phyloP scores from a whole-genome alignment of 2,797 vertebrate species.

The Hirundo rustica region DNA sequence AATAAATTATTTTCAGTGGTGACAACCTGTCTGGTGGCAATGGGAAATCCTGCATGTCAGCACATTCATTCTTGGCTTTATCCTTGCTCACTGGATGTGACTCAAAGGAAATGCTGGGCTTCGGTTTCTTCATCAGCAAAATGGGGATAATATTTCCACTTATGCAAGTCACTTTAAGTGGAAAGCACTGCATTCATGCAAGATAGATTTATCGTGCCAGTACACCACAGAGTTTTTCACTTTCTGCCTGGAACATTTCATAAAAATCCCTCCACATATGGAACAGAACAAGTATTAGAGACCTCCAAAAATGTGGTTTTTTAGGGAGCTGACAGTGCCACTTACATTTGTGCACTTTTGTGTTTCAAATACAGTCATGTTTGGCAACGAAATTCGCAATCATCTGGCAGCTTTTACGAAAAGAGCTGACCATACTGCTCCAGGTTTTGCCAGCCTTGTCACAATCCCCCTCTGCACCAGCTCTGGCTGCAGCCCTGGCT shows the following conservation, averaged over 20 bases:
- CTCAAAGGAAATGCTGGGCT: constrained; percentile 59
- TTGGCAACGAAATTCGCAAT: constrained; percentile 30
- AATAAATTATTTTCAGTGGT: constrained; percentile 34
- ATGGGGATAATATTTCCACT: constrained; percentile 58
- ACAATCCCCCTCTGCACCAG: background rate
- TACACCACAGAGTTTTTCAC: constrained; percentile 33
- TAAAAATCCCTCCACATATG: constrained; percentile 62
- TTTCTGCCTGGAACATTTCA: constrained; percentile 56
- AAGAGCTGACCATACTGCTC: background rate
- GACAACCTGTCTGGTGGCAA: constrained; percentile 52
- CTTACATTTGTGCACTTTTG: constrained; percentile 28
- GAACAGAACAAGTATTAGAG: constrained; percentile 43
- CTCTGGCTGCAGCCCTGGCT: background rate
- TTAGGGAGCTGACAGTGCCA: constrained; percentile 34
- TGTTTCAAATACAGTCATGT: constrained; percentile 38
- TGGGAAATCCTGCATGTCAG: constrained; percentile 57
- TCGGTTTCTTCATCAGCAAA: constrained; percentile 63
- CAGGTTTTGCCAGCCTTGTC: background rate
- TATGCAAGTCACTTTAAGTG: constrained; percentile 58
- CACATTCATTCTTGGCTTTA: constrained; percentile 60
- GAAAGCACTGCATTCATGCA: constrained; percentile 33
- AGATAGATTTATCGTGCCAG: constrained; percentile 36
- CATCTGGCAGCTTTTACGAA: constrained; percentile 37
- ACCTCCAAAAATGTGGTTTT: constrained; percentile 62
- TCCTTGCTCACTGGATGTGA: constrained; percentile 53